Percentiles rank a stretch among this genome's conserved stretches.
Evolutionary conservation across 2,888 invertebrate genomes (phyloP).

Genomic region (Tachystola acroxantha): DNA sequence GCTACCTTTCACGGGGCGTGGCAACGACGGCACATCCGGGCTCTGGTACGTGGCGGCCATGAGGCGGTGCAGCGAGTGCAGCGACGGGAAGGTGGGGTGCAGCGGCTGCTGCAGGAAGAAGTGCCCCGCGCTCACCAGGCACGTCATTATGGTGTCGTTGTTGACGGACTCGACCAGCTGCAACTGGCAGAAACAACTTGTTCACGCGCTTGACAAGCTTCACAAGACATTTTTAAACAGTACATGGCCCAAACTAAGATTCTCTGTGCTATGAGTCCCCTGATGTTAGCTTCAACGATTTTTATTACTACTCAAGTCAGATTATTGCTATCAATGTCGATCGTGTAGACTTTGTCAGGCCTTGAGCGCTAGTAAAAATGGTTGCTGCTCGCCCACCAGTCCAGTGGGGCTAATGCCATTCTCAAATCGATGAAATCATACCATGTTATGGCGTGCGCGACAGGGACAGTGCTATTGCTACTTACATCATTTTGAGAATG

Average conservation of each 20-base stretch:
- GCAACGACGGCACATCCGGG: slow-evolving; percentile 88
- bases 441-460: too few species aligned
- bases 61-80: slow-evolving; percentile 87
- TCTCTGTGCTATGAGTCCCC: too few species aligned
- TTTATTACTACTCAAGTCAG: too few species aligned
- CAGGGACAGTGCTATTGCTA: too few species aligned
- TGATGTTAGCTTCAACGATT: too few species aligned
- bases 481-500: too few species aligned
- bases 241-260: neutral
- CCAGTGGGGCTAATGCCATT: too few species aligned
- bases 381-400: too few species aligned
- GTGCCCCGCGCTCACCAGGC: slow-evolving; percentile 91
- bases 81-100: slow-evolving; percentile 93
- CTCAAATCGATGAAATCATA: too few species aligned
- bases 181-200: slow-evolving; percentile 54
- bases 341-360: too few species aligned
- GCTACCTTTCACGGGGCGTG: slow-evolving; percentile 86
- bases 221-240: slow-evolving; percentile 4
- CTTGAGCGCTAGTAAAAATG: too few species aligned
- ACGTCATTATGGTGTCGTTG: slow-evolving; percentile 94
- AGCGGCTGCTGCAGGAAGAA: slow-evolving; percentile 97
- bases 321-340: too few species aligned
- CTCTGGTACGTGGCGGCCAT: slow-evolving; percentile 91
- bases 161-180: slow-evolving; percentile 94
- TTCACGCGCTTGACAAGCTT: slow-evolving; percentile 2